Evolutionary conservation across 1,140 invertebrate species (phyloP).

Genomic region (Lethocerus indicus): DNA sequence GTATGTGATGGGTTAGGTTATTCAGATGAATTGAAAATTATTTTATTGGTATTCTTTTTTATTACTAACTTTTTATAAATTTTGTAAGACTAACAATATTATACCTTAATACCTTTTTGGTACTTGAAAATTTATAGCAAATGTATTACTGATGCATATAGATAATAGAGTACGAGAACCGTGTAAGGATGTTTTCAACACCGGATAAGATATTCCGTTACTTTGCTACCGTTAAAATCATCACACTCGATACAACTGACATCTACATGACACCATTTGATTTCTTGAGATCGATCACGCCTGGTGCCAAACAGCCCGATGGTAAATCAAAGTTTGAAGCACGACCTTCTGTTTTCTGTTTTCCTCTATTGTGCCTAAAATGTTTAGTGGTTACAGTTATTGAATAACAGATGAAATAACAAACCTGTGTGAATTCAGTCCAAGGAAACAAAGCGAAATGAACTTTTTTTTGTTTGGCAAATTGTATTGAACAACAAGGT

Average conservation of each 20-base stretch:
- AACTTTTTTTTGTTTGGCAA: too few species aligned
- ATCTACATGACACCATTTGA: conserved; percentile 97
- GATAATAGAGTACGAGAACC: conserved; percentile 98
- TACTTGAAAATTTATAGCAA: not conserved
- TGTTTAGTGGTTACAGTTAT: too few species aligned
- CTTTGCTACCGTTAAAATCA: conserved; percentile 91
- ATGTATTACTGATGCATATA: conserved; percentile 23
- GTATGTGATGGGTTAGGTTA: too few species aligned
- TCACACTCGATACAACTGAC: conserved; percentile 51
- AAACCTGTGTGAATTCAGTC: too few species aligned
- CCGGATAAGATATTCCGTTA: conserved; percentile 99
- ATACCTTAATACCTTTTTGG: not conserved
- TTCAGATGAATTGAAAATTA: not conserved
- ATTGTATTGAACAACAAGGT: too few species aligned
- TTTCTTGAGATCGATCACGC: conserved; percentile 90
- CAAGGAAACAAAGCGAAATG: too few species aligned
- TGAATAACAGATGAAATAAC: too few species aligned
- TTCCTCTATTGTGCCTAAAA: too few species aligned
- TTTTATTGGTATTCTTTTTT: not conserved
- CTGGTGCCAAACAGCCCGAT: conserved; percentile 91
- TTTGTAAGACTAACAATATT: not conserved
- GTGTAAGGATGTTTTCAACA: conserved; percentile 86
- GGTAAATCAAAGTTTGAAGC: too few species aligned
- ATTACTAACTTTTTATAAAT: not conserved
- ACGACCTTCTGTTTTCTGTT: conserved; percentile 5